Evolutionary conservation across 2,888 invertebrate species (phyloP).

Genomic region (Dryadula phaetusa): DNA sequence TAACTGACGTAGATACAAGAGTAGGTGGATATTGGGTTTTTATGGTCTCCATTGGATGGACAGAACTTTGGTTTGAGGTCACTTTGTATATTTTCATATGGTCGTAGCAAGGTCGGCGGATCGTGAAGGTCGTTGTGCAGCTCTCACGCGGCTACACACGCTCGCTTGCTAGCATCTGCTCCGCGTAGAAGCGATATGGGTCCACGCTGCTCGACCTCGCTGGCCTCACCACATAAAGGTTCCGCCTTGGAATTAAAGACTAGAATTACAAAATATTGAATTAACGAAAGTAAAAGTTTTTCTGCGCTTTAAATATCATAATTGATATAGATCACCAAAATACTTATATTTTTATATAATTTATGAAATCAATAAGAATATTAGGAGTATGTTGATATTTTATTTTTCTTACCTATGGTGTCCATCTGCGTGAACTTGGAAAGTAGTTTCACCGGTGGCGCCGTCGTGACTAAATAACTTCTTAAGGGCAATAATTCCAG

Average conservation of each 20-base stretch:
- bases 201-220: constrained; percentile 81
- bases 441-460: constrained; percentile 85
- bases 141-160: constrained; percentile 56
- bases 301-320: neutral
- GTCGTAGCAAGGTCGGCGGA: constrained; percentile 44
- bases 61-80: constrained; percentile 80
- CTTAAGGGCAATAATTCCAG: constrained; percentile 88
- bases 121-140: constrained; percentile 22
- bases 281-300: constrained; percentile 51
- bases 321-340: no score
- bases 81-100: constrained; percentile 61
- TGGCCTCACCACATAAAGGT: constrained; percentile 86
- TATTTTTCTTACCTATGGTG: constrained; percentile 81
- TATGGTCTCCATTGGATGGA: constrained; percentile 66
- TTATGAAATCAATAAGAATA: neutral
- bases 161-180: constrained; percentile 61
- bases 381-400: no score
- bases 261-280: constrained; percentile 76
- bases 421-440: constrained; percentile 88
- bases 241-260: constrained; percentile 86
- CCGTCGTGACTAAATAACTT: constrained; percentile 88
- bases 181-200: constrained; percentile 85
- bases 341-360: no score
- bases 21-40: constrained; percentile 67
- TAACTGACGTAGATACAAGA: constrained; percentile 82